Base-by-base conservation (phyloP, 37 sponge, comb jelly and placozoan species). In the Cliona cf. orientalis region DNA sequence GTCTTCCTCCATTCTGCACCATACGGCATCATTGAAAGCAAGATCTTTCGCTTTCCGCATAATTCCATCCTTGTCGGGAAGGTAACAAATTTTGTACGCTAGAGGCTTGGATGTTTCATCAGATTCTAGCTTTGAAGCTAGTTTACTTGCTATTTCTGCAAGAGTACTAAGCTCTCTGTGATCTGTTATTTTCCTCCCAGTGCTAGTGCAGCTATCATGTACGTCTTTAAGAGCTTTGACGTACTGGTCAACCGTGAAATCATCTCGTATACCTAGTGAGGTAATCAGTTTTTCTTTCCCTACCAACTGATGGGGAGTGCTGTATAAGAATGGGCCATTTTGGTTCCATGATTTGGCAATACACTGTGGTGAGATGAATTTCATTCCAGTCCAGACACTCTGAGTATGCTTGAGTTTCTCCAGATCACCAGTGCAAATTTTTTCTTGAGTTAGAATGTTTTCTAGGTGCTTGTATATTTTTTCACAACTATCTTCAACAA, bases 251-350 rank as follows among this genome's bases (percentile, higher is more conserved):
- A 46, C 21, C 2, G 63, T 35, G 66, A 89, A 86, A 0, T n/a
- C 0, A 17, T 63, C 29, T 46, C 77, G 75, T 1, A 93, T 65
- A 14, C 60, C 23, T 1, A 89, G 75, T 46, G 58, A n/a, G 49
- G 44, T 46, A 34, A 72, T 22, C 17, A 93, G 61, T 0, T 59
- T 39, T 4, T 62, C 3, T 44, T 77, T 79, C 12, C 65, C 31
- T 1, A 7, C 0, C 3, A 86, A n/a, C 25, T 23, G 25, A 63
- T 77, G 25, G 19, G 29, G 5, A 89, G 92, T 1, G 77, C 33
- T 61, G 42, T 70, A 78, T 33, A 91, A 59, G 43, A 78, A 91
- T 29, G 84, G 84, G 11, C 85, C 84, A 74, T 83, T 33, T 26
- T 2, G 34, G 21, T 1, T 43, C 69, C 80, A 68, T 9, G 21